These are phyloP conservation scores for Hemicordylus capensis DNA, from an alignment of 2,113 vertebrate species.

Conservation along the genomic window DNA sequence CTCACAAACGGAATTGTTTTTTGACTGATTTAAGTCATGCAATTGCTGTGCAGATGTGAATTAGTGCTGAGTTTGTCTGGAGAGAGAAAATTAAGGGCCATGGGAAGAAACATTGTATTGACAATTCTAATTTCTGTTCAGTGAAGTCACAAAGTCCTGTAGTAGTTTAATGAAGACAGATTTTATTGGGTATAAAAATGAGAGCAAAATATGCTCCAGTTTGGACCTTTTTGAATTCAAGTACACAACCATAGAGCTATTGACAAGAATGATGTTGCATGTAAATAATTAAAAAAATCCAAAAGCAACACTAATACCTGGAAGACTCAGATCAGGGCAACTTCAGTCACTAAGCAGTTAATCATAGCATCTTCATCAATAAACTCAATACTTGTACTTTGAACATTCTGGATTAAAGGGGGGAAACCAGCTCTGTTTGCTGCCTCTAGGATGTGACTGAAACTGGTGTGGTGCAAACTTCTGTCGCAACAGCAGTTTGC, in stretches of 20 bases:
- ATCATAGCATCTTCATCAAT: neutral
- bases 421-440: too few relatives aligned
- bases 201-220: neutral
- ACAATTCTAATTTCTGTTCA: conserved; percentile 3
- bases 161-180: neutral
- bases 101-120: neutral
- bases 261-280: neutral
- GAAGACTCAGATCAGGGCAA: neutral
- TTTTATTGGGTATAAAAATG: neutral
- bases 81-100: neutral
- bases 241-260: neutral
- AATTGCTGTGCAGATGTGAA: neutral
- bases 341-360: neutral
- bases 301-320: neutral
- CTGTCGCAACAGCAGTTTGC: too few relatives aligned
- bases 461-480: too few relatives aligned
- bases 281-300: conserved; percentile 11
- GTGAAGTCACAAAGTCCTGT: neutral
- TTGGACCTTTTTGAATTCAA: neutral
- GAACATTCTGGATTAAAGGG: too few relatives aligned
- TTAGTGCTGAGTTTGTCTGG: neutral
- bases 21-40: neutral
- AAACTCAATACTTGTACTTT: neutral
- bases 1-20: neutral
- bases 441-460: too few relatives aligned